Base-by-base conservation (phyloP, 2,888 invertebrate species). In the Ectemnius continuus region DNA sequence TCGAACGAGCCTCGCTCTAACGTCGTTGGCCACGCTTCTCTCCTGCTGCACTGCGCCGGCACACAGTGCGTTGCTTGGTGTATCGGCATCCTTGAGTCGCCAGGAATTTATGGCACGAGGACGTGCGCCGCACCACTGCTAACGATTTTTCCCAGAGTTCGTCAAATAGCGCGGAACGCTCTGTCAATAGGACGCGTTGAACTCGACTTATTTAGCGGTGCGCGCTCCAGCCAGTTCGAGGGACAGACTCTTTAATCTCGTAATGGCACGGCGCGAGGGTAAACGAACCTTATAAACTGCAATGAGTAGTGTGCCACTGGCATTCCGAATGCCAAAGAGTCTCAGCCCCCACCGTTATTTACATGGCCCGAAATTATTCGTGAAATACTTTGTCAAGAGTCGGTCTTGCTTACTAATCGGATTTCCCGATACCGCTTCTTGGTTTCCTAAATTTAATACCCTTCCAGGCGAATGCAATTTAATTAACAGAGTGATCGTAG, bases 51-150 rank as follows among this genome's bases (percentile, higher is more conserved):
- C 52, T 14, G 52, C 8, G 1, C 4, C 36, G 36, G 36, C 36
- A 36, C 36, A 36, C 36, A 36, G 8, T 36, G 8, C 8, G 8
- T 36, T 36, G 36, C 36, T 36, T 36, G 11, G 72, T 70, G 73
- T 71, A 70, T 76, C 85, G 76, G 82, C 80, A 88, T 89, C 88
- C 89, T 89, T 88, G 89, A 83, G 71, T 78, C 36, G 36, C 8
- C 76, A 61, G 85, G 87, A 88, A 88, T 89, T 89, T 89, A 85
- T 89, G 82, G 88, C 80, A 88, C 89, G 85, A 88, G 89, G 89
- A 80, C 88, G 83, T 45, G 65, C 76, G 62, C 65, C 78, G 73
- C 57, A 56, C 59, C 52, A 73, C 26, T 69, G 76, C 70, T 82
- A 70, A 83, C 79, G 80, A 79, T 85, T 36, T 52, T 52, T 52